Evolutionary conservation across 2,113 vertebrate genomes (phyloP).

Genomic region (Leucoraja erinaceus): DNA sequence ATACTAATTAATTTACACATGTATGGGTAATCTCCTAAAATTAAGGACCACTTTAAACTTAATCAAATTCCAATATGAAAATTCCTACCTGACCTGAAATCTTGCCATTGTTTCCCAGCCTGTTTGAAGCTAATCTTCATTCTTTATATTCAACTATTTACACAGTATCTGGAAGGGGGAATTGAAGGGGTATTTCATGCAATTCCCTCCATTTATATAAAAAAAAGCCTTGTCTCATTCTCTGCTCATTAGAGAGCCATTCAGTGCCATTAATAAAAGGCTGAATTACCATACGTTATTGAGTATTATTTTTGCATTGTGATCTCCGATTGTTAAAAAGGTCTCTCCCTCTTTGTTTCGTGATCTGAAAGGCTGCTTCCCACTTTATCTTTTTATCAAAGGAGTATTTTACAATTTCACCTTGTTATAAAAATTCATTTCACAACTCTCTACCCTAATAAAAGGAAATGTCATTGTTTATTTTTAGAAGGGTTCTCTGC

Average conservation of each 20-base stretch:
- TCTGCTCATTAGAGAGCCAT: neutral
- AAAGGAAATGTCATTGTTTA: neutral
- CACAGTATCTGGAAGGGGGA: neutral
- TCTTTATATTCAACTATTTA: neutral
- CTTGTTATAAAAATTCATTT: neutral
- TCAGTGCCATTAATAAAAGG: neutral
- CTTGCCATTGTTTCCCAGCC: neutral
- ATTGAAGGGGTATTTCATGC: neutral
- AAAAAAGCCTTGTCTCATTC: no score
- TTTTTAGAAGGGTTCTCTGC: neutral
- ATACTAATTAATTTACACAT: constrained; percentile 32
- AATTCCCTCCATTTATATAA: neutral
- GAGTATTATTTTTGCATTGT: neutral
- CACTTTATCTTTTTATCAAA: neutral
- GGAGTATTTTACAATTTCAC: neutral
- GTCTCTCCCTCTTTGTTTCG: neutral
- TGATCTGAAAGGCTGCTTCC: neutral
- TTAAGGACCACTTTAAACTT: constrained; percentile 20
- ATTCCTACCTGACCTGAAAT: constrained; percentile 14
- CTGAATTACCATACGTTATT: neutral
- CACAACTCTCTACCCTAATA: neutral
- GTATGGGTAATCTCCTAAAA: constrained; percentile 11
- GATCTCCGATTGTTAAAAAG: no score
- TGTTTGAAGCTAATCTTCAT: neutral
- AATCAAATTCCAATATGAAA: constrained; percentile 2